Base-by-base conservation (phyloP, 1,140 invertebrate species). In the Zaprionus taronus region DNA sequence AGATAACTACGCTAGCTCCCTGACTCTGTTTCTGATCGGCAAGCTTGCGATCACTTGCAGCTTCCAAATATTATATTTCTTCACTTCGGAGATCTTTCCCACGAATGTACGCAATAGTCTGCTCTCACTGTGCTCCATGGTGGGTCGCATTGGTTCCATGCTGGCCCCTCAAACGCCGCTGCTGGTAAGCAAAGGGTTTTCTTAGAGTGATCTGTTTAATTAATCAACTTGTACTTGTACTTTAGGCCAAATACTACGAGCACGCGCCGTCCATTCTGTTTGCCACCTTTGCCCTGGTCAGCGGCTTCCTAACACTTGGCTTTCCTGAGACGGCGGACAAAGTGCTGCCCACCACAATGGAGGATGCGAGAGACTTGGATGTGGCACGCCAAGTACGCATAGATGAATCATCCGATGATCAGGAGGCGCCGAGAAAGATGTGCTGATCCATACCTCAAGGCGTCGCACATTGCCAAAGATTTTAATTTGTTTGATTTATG, bases 11-110 rank as follows among this genome's bases (percentile, higher is more conserved):
- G 71, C 76, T 36, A 65, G 94, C 70, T 94, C 94, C 0, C 81
- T 95, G 67, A 90, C 93, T 0, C 66, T 95, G 24, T 97, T 96
- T 89, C 94, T 97, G 63, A 91, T 95, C 36, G 97, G 97, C 11
- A 97, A 97, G 93, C 95, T 95, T 87, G 94, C 95, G 34, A 96
- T 96, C 53, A 95, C 96, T 5, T 94, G 95, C 72, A 95, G 96
- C 2, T 96, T 96, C 91, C 95, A 95, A 72, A 94, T 95, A 5
- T 83, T 96, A 24, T 96, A 96, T 84, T 94, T 96, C 63, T 96
- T 95, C 79, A 96, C 95, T 0, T 94, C 95, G 1, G 96, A 96
- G 93, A 93, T 96, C 87, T 96, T 95, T 81, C 96, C 96, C 2
- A 96, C 96, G 4, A 94, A 94, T 63, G 91, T 95, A n/a, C 93